A percentile compares a stretch with the other conserved stretches of the same genome.
These are phyloP conservation scores for Litoditis marina DNA, from an alignment of 2,888 invertebrate genomes.

Conservation along the genomic window DNA sequence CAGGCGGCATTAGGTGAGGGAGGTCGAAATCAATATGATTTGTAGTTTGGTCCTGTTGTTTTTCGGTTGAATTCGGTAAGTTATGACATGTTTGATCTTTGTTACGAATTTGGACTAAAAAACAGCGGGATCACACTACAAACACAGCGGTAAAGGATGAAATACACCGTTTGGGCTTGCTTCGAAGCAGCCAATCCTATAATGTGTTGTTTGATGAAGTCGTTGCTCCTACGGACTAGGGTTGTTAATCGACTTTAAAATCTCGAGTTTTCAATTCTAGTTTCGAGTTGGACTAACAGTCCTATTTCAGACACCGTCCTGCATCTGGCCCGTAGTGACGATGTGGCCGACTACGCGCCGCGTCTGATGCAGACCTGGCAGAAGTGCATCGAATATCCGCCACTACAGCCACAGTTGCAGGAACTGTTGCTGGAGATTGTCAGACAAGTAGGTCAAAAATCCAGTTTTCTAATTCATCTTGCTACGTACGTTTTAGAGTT, in stretches of 20 bases:
- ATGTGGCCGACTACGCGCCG: constrained; percentile 72
- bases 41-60: not conserved
- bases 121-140: not conserved
- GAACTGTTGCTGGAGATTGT: constrained; percentile 41
- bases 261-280: too few relatives aligned
- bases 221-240: too few relatives aligned
- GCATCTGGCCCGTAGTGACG: constrained; percentile 68
- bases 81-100: too few relatives aligned
- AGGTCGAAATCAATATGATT: too few relatives aligned
- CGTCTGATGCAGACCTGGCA: constrained; percentile 90
- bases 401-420: constrained; percentile 42
- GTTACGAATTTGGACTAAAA: too few relatives aligned
- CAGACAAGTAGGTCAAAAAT: constrained; percentile 25
- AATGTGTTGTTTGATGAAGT: too few relatives aligned
- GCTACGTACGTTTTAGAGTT: not conserved
- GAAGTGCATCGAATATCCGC: constrained; percentile 69
- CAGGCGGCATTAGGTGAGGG: constrained; percentile 23
- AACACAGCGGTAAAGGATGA: not conserved
- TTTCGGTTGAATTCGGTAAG: too few relatives aligned
- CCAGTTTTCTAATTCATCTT: not conserved
- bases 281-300: not conserved
- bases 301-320: constrained; percentile 46
- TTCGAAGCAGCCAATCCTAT: too few relatives aligned
- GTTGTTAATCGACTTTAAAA: too few relatives aligned
- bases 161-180: too few relatives aligned